Evolutionary conservation across 2,113 vertebrate genomes (phyloP).

Genomic region (Anolis carolinensis): DNA sequence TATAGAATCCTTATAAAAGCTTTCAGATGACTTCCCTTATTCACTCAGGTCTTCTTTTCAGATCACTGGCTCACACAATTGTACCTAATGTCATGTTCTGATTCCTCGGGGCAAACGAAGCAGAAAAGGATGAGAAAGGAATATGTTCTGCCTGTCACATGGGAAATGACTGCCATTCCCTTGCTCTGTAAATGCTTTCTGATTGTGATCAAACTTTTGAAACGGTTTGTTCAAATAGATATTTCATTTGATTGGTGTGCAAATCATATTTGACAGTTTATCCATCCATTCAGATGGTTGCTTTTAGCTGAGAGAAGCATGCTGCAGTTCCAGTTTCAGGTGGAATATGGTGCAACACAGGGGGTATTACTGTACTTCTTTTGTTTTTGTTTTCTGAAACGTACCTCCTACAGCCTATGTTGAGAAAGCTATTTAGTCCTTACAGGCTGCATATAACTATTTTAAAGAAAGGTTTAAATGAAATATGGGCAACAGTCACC

Average conservation of each 20-base stretch:
- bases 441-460: not conserved
- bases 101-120: conserved; percentile 46
- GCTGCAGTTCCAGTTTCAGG: not conserved
- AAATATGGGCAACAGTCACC: not conserved
- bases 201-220: not conserved
- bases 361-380: not conserved
- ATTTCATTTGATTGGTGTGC: conserved; percentile 34
- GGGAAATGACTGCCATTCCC: conserved; percentile 16
- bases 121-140: conserved; percentile 15
- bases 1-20: conserved; percentile 4
- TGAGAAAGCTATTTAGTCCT: not conserved
- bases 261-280: conserved; percentile 14
- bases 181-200: not conserved
- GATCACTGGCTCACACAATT: conserved; percentile 26
- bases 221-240: conserved; percentile 35
- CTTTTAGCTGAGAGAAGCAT: conserved; percentile 22
- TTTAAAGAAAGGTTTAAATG: not conserved
- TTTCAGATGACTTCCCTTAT: conserved; percentile 38
- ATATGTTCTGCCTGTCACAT: conserved; percentile 49
- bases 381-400: not conserved
- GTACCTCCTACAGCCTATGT: not conserved
- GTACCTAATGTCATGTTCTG: conserved; percentile 42
- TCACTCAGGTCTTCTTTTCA: conserved; percentile 31
- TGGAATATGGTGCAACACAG: not conserved
- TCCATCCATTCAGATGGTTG: not conserved